A percentile compares a stretch with the other conserved stretches of the same genome.
These are phyloP conservation scores for Momotus momota DNA, from an alignment of 2,797 vertebrate species.

Conservation along the genomic window DNA sequence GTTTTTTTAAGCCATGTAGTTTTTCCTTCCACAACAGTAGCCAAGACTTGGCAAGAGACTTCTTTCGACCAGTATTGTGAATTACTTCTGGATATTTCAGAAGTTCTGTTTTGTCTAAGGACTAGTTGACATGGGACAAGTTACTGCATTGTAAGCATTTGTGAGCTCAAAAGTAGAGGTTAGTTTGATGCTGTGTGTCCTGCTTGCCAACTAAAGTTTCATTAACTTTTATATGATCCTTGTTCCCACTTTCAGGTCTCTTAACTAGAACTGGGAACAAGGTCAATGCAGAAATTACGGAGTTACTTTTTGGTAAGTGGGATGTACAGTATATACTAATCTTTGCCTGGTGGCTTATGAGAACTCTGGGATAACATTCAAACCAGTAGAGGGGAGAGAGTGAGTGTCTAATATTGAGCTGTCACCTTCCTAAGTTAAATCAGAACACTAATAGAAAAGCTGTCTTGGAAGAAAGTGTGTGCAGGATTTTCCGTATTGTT, in stretches of 20 bases:
- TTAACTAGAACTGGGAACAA: slow-evolving; percentile 75
- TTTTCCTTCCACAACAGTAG: slow-evolving; percentile 19
- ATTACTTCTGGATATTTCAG: slow-evolving; percentile 10
- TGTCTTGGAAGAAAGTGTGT: background rate
- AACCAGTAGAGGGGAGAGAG: background rate
- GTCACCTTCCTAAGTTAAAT: background rate
- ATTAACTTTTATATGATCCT: slow-evolving; percentile 73
- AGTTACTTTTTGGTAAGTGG: slow-evolving; percentile 72
- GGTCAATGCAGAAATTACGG: slow-evolving; percentile 72
- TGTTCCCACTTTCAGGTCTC: slow-evolving; percentile 72
- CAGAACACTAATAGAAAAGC: background rate
- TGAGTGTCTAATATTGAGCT: background rate
- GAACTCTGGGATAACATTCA: slow-evolving; percentile 36
- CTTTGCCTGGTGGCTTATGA: slow-evolving; percentile 62
- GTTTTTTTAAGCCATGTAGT: background rate
- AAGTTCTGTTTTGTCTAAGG: slow-evolving; percentile 9
- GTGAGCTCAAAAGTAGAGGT: slow-evolving; percentile 61
- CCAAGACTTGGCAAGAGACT: background rate
- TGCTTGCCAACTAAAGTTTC: slow-evolving; percentile 62
- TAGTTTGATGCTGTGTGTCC: slow-evolving; percentile 69
- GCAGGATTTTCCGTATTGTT: background rate
- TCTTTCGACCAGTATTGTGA: background rate
- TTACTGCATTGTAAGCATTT: slow-evolving; percentile 19
- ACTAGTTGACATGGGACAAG: slow-evolving; percentile 19
- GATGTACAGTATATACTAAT: slow-evolving; percentile 70